Conservation (phyloP, 1,140 invertebrate species). For the Drosophila sulfurigaster region DNA sequence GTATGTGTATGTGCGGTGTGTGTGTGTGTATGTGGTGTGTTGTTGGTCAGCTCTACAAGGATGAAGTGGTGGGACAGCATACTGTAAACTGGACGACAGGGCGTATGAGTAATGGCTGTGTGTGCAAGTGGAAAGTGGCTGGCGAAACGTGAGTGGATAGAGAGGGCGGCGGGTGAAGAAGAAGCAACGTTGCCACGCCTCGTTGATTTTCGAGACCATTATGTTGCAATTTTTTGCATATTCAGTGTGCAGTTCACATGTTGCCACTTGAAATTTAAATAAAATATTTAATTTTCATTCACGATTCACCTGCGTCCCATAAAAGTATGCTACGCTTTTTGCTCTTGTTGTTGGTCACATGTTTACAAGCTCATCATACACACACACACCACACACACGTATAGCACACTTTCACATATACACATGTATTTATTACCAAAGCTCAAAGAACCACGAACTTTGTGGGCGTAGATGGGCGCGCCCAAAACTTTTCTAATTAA, state of each 20-base stretch:
- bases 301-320: constrained; percentile 32
- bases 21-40: constrained; percentile 7
- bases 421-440: constrained; percentile 22
- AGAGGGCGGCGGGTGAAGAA: not conserved
- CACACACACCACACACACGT: not conserved
- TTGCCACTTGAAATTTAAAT: constrained; percentile 31
- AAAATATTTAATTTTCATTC: constrained; percentile 28
- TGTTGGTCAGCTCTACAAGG: constrained; percentile 26
- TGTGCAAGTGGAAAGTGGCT: constrained; percentile 20
- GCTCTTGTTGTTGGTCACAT: constrained; percentile 26
- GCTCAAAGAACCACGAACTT: constrained; percentile 30
- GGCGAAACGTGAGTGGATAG: not conserved
- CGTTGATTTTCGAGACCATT: constrained; percentile 31
- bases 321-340: constrained; percentile 52
- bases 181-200: constrained; percentile 25
- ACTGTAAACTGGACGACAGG: constrained; percentile 43
- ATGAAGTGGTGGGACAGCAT: not conserved
- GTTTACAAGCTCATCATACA: constrained; percentile 33
- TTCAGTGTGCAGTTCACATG: not conserved
- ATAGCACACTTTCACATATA: constrained; percentile 6
- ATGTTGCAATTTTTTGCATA: constrained; percentile 22
- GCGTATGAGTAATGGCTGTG: constrained; percentile 58
- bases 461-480: constrained; percentile 14
- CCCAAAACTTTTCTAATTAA: constrained; percentile 79
- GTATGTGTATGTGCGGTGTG: not conserved